Evolutionary conservation across 2,113 vertebrate species (phyloP), one percentile per base, ranked within the genome.

Genomic region (Nothobranchius furzeri): DNA sequence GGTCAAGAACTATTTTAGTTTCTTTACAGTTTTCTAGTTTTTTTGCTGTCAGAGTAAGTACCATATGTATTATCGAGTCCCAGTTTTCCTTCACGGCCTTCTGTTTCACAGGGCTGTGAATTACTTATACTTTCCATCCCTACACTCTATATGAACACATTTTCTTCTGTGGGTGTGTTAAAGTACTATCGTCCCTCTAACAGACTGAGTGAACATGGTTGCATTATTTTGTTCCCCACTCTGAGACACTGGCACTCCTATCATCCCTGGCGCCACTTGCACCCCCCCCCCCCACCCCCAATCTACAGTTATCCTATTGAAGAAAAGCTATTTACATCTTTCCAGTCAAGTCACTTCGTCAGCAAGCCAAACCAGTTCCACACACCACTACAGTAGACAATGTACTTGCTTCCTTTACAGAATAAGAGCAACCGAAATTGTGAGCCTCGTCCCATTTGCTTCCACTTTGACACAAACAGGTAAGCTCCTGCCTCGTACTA

Each of bases 251-350:
- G 76, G 85, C 88, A 82, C 77, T 86, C 85, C 78, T 84, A 85
- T 89, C 86, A 82, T 87, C 72, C 72, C 79, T 88, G 88, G 87
- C 88, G 84, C 90, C 87, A 85, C 74, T 82, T 83, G 76, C 78
- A 82, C 17, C 17, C 67, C 81, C 83, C 70, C 62, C 36, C 50
- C 50, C 69, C 76, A 61, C 70, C 78, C 70, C 80, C 61, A 78
- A 76, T 85, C 76, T 79, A 80, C 87, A 88, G 86, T 85, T 87
- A 88, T 90, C 87, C 87, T 88, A 88, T 86, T 90, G 87, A 91
- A 87, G 88, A 85, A 76, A 82, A 58, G 78, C 89, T 91, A 91
- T 91, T 91, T 92, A 91, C 91, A 92, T 84, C 90, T 58, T 79
- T 78, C 73, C 85, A 82, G 81, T 87, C 78, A 82, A 88, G 81